A percentile compares a stretch with the other conserved stretches of the same genome.
phyloP scores from a whole-genome alignment of 2,888 invertebrate species.

The Ectropis crepuscularia region DNA sequence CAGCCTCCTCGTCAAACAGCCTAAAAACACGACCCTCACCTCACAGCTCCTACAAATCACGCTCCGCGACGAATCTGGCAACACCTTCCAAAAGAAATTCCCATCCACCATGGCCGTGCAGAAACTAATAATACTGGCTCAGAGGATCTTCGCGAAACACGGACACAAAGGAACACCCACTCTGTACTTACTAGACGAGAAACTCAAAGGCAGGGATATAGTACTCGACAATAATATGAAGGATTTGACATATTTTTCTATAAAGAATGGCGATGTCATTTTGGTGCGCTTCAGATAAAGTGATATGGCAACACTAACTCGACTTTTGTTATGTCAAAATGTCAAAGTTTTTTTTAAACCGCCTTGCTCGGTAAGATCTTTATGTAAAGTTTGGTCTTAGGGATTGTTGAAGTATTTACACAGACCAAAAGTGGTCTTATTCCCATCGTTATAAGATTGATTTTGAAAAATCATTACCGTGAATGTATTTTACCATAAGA shows the following conservation, averaged over 20 bases:
- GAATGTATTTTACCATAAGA: no score
- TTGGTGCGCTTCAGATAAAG: constrained; percentile 86
- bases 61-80: constrained; percentile 81
- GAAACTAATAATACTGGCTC: constrained; percentile 91
- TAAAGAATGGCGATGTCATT: constrained; percentile 93
- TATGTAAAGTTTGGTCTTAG: no score
- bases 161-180: constrained; percentile 68
- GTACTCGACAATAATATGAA: constrained; percentile 92
- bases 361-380: no score
- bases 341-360: no score
- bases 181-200: constrained; percentile 82
- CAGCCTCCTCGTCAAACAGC: constrained; percentile 85
- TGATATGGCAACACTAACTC: constrained; percentile 48
- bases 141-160: constrained; percentile 87
- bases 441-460: no score
- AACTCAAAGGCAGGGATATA: constrained; percentile 88
- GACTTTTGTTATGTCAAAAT: no score
- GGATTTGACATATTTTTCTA: constrained; percentile 92
- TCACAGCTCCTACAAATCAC: constrained; percentile 87
- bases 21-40: constrained; percentile 85
- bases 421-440: no score
- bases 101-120: constrained; percentile 92
- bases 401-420: no score
- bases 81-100: constrained; percentile 88
- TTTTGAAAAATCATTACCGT: no score